Conservation (phyloP, 2,113 vertebrate genomes). For the Indicator maculatus region DNA sequence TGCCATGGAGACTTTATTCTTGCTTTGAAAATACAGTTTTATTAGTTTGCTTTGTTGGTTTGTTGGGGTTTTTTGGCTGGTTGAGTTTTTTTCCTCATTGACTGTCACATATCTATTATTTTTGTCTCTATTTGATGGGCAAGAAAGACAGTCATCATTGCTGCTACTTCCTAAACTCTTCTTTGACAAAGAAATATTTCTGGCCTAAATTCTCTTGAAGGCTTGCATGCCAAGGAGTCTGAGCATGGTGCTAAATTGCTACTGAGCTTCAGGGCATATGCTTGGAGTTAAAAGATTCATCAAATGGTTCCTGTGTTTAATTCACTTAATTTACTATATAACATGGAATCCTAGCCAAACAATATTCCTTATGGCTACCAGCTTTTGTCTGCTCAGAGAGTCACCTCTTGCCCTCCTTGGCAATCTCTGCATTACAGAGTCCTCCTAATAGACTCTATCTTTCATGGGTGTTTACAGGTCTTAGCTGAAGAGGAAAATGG, state of each 20-base stretch:
- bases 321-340: not conserved
- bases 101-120: not conserved
- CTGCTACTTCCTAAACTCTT: not conserved
- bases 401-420: not conserved
- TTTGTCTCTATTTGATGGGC: not conserved
- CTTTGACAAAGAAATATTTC: not conserved
- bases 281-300: not conserved
- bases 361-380: not conserved
- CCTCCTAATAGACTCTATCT: not conserved
- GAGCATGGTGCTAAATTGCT: not conserved
- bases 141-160: not conserved
- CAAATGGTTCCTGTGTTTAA: not conserved
- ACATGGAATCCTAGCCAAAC: not conserved
- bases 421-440: not conserved
- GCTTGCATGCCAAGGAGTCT: not conserved
- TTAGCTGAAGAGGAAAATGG: not conserved
- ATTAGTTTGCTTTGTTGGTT: not conserved
- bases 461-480: not conserved
- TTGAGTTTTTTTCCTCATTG: not conserved
- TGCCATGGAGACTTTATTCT: not conserved
- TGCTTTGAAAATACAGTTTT: not conserved
- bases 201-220: not conserved
- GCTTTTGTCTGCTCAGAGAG: not conserved
- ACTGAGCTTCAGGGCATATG: not conserved
- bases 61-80: too few species aligned